Evolutionary conservation across 2,797 vertebrate genomes (phyloP), one percentile per base, ranked within the genome.

Genomic region (Myotis findleyi): DNA sequence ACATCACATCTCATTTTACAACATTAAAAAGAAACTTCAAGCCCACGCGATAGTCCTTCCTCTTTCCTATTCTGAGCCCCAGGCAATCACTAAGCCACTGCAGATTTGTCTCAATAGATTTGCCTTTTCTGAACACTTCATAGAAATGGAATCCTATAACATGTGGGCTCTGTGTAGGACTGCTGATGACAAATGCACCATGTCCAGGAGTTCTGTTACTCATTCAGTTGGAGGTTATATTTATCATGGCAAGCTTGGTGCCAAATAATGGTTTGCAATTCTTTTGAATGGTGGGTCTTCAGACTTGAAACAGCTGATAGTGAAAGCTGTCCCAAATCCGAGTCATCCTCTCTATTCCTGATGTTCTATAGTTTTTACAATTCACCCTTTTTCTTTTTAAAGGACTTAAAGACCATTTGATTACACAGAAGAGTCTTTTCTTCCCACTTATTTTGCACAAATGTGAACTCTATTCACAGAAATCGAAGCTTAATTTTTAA

Each of bases 391-490:
- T 53, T 23, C 13, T 16, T 84, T 20, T 38, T 49, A 59, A 64
- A 79, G 13, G n/a, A 86, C n/a, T 68, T 73, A 17, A 13, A 87
- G 59, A 73, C n/a, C 27, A 75, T 64, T 23, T 64, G 59, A 85
- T 62, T 76, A 62, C 38, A 62, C 6, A 51, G 38, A 85, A 51
- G 12, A 77, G 8, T 47, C n/a, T 91, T 89, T 92, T 64, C 80
- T 75, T 57, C n/a, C 36, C 57, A 68, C 16, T 66, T 62, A 62
- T 44, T 91, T 85, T 91, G 30, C 55, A 75, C 18, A 64, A 73
- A 89, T 77, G 25, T 93, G 36, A 93, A 81, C 23, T 85, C 59
- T 88, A 76, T 64, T 83, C 71, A 81, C 68, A n/a, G 13, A 90
- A 75, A 79, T 44, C 36, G 23, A 71, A 89, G n/a, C 23, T 66